Evolutionary conservation across 2,113 vertebrate species (phyloP).

Genomic region (Acrocephalus arundinaceus): DNA sequence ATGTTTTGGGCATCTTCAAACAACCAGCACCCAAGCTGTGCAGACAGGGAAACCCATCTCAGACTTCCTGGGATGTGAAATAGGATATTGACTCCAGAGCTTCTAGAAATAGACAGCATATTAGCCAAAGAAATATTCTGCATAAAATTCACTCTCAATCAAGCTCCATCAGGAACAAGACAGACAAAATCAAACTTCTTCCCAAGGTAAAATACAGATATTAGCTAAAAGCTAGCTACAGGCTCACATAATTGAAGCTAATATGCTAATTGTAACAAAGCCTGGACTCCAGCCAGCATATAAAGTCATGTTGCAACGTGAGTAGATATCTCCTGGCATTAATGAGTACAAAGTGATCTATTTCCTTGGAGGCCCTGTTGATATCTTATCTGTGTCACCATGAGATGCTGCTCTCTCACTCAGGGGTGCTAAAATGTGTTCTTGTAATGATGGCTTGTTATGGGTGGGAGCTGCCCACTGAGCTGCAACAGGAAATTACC

Average conservation of each 20-base stretch:
- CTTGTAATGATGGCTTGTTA: not conserved
- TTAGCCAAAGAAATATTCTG: not conserved
- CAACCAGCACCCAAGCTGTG: not conserved
- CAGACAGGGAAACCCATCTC: not conserved
- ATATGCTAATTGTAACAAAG: constrained; percentile 13
- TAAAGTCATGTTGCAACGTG: not conserved
- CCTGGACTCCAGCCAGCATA: not conserved
- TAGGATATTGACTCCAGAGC: not conserved
- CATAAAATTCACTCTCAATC: not conserved
- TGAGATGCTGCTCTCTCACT: not conserved
- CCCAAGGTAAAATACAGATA: not conserved
- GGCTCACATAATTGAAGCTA: constrained; percentile 6
- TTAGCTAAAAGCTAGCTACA: not conserved
- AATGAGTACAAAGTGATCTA: not conserved
- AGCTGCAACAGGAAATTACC: not conserved
- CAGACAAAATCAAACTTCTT: not conserved
- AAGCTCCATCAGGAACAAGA: not conserved
- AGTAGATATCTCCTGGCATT: not conserved
- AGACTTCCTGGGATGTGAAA: not conserved
- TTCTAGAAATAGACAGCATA: not conserved
- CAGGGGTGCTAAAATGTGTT: not conserved
- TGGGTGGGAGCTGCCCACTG: not conserved
- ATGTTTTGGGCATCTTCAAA: not conserved
- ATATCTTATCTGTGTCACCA: not conserved
- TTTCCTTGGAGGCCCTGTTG: not conserved